Evolutionary conservation across 2,888 invertebrate genomes (phyloP).

Genomic region (Tetragonisca angustula): DNA sequence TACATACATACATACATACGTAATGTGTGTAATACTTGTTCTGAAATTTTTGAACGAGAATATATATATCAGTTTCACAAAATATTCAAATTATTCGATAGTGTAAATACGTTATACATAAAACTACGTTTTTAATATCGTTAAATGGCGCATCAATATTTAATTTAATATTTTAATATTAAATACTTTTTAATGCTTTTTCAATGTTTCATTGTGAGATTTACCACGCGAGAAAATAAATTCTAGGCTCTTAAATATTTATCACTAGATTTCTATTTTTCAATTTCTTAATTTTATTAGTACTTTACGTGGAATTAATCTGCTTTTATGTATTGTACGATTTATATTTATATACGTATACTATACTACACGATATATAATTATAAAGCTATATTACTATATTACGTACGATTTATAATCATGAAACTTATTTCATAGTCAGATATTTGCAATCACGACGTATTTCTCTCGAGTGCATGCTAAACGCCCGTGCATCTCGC

Average conservation of each 20-base stretch:
- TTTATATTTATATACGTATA: too few species aligned
- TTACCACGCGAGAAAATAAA: not conserved
- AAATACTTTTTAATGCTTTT: not conserved
- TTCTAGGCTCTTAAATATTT: not conserved
- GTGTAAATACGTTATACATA: not conserved
- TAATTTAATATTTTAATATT: too few species aligned
- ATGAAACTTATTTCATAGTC: not conserved
- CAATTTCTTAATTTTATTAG: too few species aligned
- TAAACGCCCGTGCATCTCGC: not conserved
- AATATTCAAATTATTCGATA: too few species aligned
- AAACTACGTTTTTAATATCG: not conserved
- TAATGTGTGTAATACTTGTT: too few species aligned
- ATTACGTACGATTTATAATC: not conserved
- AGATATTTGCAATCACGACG: not conserved
- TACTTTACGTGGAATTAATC: too few species aligned
- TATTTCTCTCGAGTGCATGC: not conserved
- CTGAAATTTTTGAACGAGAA: too few species aligned
- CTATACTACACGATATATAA: too few species aligned
- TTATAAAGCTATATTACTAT: too few species aligned
- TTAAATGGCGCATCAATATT: not conserved
- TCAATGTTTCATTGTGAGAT: not conserved
- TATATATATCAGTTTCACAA: too few species aligned
- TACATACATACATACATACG: too few species aligned
- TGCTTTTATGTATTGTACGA: too few species aligned
- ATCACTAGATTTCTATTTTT: not conserved